phyloP scores from a whole-genome alignment of 2,113 vertebrate genomes.

The Vulpes ferrilata region DNA sequence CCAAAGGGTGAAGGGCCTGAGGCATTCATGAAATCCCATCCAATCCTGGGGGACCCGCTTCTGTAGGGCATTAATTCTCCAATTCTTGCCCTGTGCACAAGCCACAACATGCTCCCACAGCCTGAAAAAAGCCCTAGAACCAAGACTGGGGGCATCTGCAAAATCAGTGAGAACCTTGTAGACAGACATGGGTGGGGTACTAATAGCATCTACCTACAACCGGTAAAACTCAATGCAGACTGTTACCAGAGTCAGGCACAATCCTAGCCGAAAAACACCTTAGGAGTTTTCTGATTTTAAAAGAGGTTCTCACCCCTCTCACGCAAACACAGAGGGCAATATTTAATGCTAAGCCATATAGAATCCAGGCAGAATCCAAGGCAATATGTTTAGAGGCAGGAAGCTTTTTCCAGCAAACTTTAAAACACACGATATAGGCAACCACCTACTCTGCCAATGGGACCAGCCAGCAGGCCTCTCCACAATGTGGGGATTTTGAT shows the following conservation, averaged over 20 bases:
- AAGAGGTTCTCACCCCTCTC: background rate
- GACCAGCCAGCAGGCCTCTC: constrained; percentile 45
- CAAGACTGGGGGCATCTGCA: background rate
- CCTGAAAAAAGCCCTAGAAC: background rate
- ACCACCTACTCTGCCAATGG: constrained; percentile 19
- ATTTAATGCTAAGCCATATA: background rate
- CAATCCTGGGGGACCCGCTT: background rate
- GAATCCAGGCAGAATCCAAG: background rate
- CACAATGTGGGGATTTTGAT: constrained; percentile 55
- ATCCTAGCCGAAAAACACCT: background rate
- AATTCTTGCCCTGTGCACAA: background rate
- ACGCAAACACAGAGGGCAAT: constrained; percentile 26
- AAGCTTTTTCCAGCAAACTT: constrained; percentile 59
- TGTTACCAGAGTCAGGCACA: background rate
- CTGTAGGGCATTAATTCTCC: background rate
- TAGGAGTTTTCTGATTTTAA: constrained; percentile 25
- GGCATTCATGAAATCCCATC: background rate
- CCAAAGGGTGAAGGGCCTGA: background rate
- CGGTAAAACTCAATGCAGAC: background rate
- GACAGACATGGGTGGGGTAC: background rate
- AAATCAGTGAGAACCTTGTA: background rate
- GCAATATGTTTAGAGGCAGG: constrained; percentile 30
- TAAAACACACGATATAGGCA: constrained; percentile 9
- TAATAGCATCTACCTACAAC: background rate
- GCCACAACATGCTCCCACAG: background rate